These are phyloP conservation scores for Rhineura floridana DNA, from an alignment of 2,113 vertebrate genomes.

Conservation along the genomic window DNA sequence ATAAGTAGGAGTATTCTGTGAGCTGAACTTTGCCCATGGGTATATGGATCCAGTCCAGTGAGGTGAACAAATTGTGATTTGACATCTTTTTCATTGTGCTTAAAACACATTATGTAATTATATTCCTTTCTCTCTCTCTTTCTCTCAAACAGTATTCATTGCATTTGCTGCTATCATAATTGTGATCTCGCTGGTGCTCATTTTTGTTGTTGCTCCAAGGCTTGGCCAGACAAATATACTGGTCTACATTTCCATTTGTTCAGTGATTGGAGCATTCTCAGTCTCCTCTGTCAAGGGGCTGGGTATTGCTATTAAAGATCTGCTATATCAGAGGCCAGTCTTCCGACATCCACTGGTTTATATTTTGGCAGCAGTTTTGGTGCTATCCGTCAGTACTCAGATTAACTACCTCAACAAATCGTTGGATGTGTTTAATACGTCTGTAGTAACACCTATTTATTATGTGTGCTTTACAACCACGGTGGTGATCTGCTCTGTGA, in stretches of 20 bases:
- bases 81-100: no score
- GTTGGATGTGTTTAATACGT: constrained; percentile 78
- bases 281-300: constrained; percentile 84
- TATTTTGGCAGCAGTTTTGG: constrained; percentile 67
- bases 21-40: not conserved
- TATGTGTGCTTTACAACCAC: constrained; percentile 81
- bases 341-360: constrained; percentile 75
- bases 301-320: constrained; percentile 80
- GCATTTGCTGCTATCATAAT: constrained; percentile 73
- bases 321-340: constrained; percentile 70
- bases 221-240: constrained; percentile 79
- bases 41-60: not conserved
- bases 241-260: constrained; percentile 82
- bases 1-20: not conserved
- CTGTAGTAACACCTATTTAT: constrained; percentile 83
- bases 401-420: constrained; percentile 87
- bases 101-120: not conserved
- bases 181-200: constrained; percentile 69
- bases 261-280: constrained; percentile 82
- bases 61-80: not conserved
- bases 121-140: constrained; percentile 36
- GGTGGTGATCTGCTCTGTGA: constrained; percentile 77
- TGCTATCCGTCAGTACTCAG: constrained; percentile 77
- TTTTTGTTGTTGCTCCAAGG: constrained; percentile 75
- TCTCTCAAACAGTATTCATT: constrained; percentile 71